phyloP scores from a whole-genome alignment of 2,797 vertebrate genomes.

The Arrhamphus sclerolepis region DNA sequence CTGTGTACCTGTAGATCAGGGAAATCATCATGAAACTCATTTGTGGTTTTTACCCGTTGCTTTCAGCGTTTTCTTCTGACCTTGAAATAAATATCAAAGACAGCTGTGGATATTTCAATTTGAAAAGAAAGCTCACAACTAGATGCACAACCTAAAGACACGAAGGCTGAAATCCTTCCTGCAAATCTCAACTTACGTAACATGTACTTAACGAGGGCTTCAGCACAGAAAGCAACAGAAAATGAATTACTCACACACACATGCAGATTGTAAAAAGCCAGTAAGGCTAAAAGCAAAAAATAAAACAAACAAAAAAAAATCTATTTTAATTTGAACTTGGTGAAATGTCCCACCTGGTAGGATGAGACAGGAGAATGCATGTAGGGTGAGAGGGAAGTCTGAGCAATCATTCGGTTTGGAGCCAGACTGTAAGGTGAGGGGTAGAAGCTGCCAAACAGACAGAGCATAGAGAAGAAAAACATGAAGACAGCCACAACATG shows the following conservation, averaged over 20 bases:
- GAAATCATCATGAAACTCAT: conserved; percentile 9
- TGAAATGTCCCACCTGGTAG: conserved; percentile 86
- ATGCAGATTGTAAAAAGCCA: conserved; percentile 8
- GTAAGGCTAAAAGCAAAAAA: background rate
- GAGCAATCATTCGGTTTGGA: conserved; percentile 90
- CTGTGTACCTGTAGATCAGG: conserved; percentile 83
- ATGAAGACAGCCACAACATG: conserved; percentile 7
- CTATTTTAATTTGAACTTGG: background rate
- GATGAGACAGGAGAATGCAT: conserved; percentile 93
- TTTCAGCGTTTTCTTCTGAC: conserved; percentile 72
- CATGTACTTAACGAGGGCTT: conserved; percentile 4
- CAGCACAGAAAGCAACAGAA: conserved; percentile 15
- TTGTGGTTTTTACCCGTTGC: background rate
- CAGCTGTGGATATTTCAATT: conserved; percentile 84
- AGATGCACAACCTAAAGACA: conserved; percentile 78
- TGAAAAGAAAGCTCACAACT: conserved; percentile 76
- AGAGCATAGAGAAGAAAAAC: conserved; percentile 31
- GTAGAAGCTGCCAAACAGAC: conserved; percentile 85
- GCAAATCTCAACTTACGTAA: conserved; percentile 8
- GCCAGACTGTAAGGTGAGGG: conserved; percentile 89
- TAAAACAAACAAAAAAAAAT: background rate
- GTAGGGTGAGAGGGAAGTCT: conserved; percentile 90
- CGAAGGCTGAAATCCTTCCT: conserved; percentile 57
- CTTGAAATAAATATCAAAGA: too few relatives aligned
- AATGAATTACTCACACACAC: background rate